These are phyloP conservation scores for Onychomys leucogaster DNA, from an alignment of 2,797 vertebrate species.

Conservation along the genomic window DNA sequence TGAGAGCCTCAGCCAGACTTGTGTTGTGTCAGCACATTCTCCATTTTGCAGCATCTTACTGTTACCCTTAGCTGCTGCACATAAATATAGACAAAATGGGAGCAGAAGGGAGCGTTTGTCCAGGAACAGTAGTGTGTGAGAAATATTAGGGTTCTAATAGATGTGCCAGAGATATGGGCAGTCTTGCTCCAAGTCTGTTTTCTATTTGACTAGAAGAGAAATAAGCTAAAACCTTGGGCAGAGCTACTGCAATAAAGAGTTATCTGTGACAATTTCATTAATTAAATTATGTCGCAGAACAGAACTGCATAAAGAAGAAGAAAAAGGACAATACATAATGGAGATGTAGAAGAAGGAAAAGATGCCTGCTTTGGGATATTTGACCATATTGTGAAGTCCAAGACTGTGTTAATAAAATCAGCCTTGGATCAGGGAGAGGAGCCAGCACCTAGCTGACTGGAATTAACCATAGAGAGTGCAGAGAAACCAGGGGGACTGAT, in stretches of 20 bases:
- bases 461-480: neutral
- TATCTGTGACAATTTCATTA: neutral
- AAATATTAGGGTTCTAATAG: neutral
- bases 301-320: neutral
- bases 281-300: constrained; percentile 1
- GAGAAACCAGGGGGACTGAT: neutral
- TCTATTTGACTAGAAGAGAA: neutral
- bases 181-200: neutral
- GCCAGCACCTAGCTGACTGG: neutral
- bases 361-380: neutral
- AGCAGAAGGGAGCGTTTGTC: neutral
- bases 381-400: neutral
- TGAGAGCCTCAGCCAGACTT: neutral
- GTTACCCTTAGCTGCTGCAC: neutral
- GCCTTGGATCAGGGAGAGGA: neutral
- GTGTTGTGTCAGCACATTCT: neutral
- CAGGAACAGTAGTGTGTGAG: neutral
- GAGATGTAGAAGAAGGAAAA: neutral
- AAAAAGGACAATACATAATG: neutral
- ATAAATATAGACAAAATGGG: neutral
- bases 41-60: constrained; percentile 26
- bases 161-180: neutral
- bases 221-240: neutral
- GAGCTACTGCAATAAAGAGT: neutral
- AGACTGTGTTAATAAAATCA: neutral